phyloP scores from a whole-genome alignment of 2,888 invertebrate species.

The Chrysopilus asiliformis region DNA sequence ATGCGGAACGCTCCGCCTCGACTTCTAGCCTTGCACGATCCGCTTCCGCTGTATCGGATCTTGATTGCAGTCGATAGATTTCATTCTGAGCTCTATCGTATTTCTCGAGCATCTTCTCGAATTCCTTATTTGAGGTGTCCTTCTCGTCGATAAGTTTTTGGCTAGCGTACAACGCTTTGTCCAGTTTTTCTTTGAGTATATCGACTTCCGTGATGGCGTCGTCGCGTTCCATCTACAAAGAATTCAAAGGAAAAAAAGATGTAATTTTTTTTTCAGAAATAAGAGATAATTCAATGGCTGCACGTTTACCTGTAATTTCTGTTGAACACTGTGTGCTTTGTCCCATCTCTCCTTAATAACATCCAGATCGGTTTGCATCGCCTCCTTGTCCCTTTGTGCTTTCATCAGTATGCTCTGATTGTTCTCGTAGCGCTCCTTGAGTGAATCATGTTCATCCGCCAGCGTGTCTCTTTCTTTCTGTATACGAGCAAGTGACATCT shows the following conservation, averaged over 20 bases:
- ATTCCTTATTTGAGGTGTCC: conserved; percentile 77
- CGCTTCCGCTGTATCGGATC: conserved; percentile 73
- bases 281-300: no score
- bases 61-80: conserved; percentile 75
- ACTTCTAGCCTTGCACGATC: conserved; percentile 76
- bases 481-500: conserved; percentile 65
- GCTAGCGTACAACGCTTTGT: conserved; percentile 69
- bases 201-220: conserved; percentile 74
- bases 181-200: conserved; percentile 77
- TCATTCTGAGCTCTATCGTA: conserved; percentile 86
- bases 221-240: conserved; percentile 64
- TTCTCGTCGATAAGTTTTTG: conserved; percentile 79
- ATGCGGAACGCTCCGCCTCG: conserved; percentile 73
- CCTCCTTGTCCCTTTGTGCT: conserved; percentile 72
- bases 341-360: conserved; percentile 80
- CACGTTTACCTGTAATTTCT: conserved; percentile 73
- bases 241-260: conserved; percentile 18
- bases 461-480: conserved; percentile 81
- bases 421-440: conserved; percentile 70
- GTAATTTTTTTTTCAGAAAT: no score
- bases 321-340: conserved; percentile 69
- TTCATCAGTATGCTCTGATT: conserved; percentile 70
- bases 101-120: conserved; percentile 84
- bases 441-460: conserved; percentile 64
- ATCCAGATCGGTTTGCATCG: conserved; percentile 71